Conservation (phyloP, 2,113 vertebrate species). For the Cathartes aura region DNA sequence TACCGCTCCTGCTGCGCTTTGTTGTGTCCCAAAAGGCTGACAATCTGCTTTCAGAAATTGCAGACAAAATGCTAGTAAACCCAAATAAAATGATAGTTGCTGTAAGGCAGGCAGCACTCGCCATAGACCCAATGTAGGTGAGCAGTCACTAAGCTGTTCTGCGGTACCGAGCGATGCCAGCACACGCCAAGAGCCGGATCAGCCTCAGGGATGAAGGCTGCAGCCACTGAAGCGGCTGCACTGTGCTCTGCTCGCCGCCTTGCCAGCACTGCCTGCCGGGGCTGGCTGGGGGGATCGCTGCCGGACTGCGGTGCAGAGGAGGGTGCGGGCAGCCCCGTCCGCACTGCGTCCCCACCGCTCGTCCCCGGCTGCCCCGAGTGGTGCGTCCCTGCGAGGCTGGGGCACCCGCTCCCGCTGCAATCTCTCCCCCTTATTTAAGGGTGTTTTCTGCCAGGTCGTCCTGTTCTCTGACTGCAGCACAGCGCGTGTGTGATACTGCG, state of each 20-base stretch:
- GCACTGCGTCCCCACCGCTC: accelerated
- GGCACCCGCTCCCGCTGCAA: neutral
- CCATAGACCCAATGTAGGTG: neutral
- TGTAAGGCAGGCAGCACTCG: neutral
- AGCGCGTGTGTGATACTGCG: accelerated
- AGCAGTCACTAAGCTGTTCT: accelerated
- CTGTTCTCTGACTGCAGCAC: neutral
- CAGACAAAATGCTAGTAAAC: neutral
- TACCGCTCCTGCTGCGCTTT: neutral
- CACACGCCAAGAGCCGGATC: neutral
- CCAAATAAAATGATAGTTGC: neutral
- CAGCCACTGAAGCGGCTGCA: accelerated
- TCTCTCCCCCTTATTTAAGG: neutral
- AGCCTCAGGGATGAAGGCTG: neutral
- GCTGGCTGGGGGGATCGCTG: neutral
- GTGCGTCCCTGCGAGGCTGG: neutral
- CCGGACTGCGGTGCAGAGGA: too few species aligned
- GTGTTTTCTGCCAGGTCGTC: neutral
- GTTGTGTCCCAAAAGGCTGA: neutral
- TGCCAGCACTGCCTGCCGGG: neutral
- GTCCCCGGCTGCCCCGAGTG: neutral
- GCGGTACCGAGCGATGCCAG: neutral
- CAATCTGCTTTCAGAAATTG: neutral
- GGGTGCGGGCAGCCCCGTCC: neutral
- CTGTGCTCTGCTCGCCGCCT: neutral